phyloP scores from a whole-genome alignment of 2,888 invertebrate genomes.

The Orchestes rusci region DNA sequence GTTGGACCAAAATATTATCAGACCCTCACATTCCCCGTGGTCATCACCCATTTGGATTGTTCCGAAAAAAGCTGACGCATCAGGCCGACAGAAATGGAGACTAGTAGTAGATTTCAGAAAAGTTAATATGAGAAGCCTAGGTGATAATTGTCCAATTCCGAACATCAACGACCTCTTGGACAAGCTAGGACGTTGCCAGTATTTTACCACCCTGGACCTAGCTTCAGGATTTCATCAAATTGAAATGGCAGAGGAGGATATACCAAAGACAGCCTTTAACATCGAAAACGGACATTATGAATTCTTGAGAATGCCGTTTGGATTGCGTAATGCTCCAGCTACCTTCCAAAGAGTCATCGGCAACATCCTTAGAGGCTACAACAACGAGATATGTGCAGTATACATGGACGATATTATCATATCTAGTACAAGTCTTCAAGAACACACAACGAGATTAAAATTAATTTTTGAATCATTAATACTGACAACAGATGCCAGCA shows the following conservation, averaged over 20 bases:
- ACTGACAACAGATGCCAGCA: conserved; percentile 2
- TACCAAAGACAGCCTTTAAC: conserved; percentile 3
- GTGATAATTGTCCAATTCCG: conserved; percentile 28
- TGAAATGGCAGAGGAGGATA: background rate
- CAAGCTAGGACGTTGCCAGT: conserved; percentile 23
- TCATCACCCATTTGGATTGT: conserved; percentile 28
- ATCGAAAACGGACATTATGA: conserved; percentile 1
- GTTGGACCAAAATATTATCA: conserved; percentile 23
- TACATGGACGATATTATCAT: conserved; percentile 3
- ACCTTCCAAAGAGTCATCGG: conserved; percentile 3
- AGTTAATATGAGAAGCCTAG: conserved; percentile 26
- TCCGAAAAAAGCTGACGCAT: conserved; percentile 19
- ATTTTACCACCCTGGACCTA: conserved; percentile 25
- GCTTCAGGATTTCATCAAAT: conserved; percentile 9
- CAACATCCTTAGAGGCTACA: conserved; percentile 1
- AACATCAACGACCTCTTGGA: conserved; percentile 24
- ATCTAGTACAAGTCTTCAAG: background rate
- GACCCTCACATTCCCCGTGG: conserved; percentile 19
- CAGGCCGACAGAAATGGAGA: conserved; percentile 23
- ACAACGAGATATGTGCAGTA: background rate
- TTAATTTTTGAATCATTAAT: background rate
- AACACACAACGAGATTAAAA: background rate
- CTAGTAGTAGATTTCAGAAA: conserved; percentile 21
- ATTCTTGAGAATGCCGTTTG: conserved; percentile 1
- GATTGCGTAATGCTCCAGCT: conserved; percentile 2